Conservation (phyloP, 1,140 invertebrate genomes). For the Aphelenchoides besseyi region DNA sequence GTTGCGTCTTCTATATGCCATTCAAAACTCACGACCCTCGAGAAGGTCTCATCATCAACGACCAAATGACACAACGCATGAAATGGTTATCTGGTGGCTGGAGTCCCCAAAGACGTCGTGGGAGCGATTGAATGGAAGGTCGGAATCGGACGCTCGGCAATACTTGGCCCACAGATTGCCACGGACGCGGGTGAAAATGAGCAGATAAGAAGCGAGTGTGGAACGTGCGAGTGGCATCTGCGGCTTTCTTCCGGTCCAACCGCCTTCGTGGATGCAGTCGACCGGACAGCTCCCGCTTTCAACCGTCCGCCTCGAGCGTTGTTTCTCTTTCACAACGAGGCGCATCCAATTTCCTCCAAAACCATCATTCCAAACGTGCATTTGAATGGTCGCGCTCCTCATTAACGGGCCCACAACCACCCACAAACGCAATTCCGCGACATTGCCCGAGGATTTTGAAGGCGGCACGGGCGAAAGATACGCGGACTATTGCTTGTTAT, state of each 20-base stretch:
- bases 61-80: too few relatives aligned
- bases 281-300: background rate
- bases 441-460: too few relatives aligned
- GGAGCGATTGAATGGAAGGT: background rate
- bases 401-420: background rate
- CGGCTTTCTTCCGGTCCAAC: background rate
- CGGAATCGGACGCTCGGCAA: background rate
- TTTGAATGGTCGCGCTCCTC: too few relatives aligned
- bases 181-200: background rate
- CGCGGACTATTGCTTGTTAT: too few relatives aligned
- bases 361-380: background rate
- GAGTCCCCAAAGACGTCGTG: constrained; percentile 4
- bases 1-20: background rate
- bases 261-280: background rate
- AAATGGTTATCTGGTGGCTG: background rate
- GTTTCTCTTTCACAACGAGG: background rate
- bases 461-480: too few relatives aligned
- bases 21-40: background rate
- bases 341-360: background rate
- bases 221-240: constrained; percentile 2
- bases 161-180: background rate
- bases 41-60: too few relatives aligned
- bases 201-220: background rate
- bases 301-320: background rate
- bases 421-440: too few relatives aligned